Evolutionary conservation across 2,888 invertebrate species (phyloP).

Genomic region (Nemapogon koenigi): DNA sequence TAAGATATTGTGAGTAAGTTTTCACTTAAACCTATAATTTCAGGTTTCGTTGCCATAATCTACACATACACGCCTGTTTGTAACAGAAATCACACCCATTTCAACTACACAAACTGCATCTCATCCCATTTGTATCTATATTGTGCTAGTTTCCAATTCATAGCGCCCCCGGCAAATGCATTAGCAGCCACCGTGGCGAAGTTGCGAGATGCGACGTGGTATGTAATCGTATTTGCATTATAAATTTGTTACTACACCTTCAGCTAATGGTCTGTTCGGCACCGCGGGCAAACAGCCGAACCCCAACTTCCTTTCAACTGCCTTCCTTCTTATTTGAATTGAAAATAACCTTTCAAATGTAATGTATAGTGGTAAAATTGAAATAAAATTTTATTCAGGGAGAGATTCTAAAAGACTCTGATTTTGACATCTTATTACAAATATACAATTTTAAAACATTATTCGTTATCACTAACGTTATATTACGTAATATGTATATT

Average conservation of each 20-base stretch:
- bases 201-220: slow-evolving; percentile 25
- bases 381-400: no score
- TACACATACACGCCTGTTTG: no score
- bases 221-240: slow-evolving; percentile 63
- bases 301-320: slow-evolving; percentile 8
- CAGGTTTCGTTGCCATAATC: no score
- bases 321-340: slow-evolving; percentile 6
- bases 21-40: no score
- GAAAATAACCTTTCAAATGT: neutral
- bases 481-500: no score
- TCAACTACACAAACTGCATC: slow-evolving; percentile 6
- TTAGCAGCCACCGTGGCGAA: slow-evolving; percentile 34
- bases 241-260: slow-evolving; percentile 50
- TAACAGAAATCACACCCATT: no score
- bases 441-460: no score
- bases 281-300: slow-evolving; percentile 36
- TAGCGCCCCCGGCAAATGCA: slow-evolving; percentile 41
- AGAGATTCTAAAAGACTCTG: no score
- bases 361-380: neutral
- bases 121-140: slow-evolving; percentile 5
- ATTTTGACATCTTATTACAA: no score
- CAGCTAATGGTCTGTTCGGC: slow-evolving; percentile 41
- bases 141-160: slow-evolving; percentile 46
- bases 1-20: no score
- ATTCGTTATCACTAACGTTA: no score